A percentile compares a stretch with the other conserved stretches of the same genome.
Evolutionary conservation across 2,113 vertebrate species (phyloP).

Genomic region (Fulmarus glacialis): DNA sequence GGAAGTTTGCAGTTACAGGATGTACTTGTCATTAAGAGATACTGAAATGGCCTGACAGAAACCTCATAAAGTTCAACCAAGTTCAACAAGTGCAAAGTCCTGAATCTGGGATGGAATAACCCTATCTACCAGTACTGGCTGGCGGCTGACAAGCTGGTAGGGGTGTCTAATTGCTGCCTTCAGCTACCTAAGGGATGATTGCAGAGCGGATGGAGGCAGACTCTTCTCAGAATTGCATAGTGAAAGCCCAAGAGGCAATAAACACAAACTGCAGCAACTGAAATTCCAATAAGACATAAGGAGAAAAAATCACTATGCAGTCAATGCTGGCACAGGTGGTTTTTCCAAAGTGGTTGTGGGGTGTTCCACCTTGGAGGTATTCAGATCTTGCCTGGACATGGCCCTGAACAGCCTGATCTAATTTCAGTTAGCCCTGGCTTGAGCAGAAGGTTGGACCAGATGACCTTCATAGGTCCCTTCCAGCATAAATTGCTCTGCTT

Average conservation of each 20-base stretch:
- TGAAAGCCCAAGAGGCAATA: neutral
- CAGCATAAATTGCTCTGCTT: neutral
- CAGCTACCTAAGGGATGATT: neutral
- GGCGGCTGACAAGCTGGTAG: neutral
- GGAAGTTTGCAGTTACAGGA: neutral
- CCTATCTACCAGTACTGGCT: neutral
- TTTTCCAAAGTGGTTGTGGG: neutral
- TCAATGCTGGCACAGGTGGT: neutral
- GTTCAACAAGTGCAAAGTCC: neutral
- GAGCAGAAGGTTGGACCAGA: neutral
- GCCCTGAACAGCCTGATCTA: neutral
- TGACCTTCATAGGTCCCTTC: neutral
- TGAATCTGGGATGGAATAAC: neutral
- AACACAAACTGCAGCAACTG: neutral
- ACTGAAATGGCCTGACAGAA: neutral
- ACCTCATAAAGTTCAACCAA: neutral
- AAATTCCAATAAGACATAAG: neutral
- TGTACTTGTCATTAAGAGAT: neutral
- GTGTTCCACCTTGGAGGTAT: neutral
- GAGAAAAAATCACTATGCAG: neutral
- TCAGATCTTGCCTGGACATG: neutral
- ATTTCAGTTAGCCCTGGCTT: neutral
- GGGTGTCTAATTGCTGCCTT: neutral
- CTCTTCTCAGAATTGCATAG: neutral
- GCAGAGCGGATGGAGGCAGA: neutral